Percentiles rank a stretch among this genome's conserved stretches.
phyloP scores from a whole-genome alignment of 1,140 invertebrate species.

The Branchinecta lynchi region DNA sequence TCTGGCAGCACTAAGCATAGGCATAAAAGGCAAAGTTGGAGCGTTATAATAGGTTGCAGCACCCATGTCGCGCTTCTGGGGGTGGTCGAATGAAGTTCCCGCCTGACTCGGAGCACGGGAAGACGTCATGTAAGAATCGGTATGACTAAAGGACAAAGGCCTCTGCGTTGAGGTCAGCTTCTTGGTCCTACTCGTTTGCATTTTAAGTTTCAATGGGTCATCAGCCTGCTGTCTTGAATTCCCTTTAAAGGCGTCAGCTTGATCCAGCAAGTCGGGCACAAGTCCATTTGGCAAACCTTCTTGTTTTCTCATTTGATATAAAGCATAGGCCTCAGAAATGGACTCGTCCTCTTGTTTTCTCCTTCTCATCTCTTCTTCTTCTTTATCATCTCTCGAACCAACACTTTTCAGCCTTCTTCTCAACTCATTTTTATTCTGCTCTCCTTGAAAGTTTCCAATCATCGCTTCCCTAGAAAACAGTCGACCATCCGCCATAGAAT shows the following conservation, averaged over 20 bases:
- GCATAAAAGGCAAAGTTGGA: neutral
- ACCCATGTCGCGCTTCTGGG: too few species aligned
- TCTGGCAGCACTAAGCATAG: neutral
- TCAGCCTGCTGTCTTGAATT: neutral
- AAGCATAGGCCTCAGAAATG: neutral
- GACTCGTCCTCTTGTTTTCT: constrained; percentile 6
- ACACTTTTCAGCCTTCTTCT: neutral
- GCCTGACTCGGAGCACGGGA: too few species aligned
- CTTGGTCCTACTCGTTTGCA: neutral
- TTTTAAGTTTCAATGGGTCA: neutral
- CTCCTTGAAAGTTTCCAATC: neutral
- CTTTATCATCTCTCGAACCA: neutral
- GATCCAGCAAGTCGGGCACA: too few species aligned
- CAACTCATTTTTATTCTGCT: neutral
- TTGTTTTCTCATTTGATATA: neutral
- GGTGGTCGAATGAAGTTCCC: too few species aligned
- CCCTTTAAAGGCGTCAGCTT: too few species aligned
- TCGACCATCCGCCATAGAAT: constrained; percentile 3
- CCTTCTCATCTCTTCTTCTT: constrained; percentile 1
- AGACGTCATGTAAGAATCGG: neutral
- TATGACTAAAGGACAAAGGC: neutral
- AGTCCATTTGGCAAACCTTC: neutral
- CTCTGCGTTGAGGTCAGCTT: neutral
- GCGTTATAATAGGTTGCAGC: too few species aligned
- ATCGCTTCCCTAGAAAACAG: neutral